A percentile compares a stretch with the other conserved stretches of the same genome.
Conservation (phyloP, 2,113 vertebrate species). For the Micromys minutus region DNA sequence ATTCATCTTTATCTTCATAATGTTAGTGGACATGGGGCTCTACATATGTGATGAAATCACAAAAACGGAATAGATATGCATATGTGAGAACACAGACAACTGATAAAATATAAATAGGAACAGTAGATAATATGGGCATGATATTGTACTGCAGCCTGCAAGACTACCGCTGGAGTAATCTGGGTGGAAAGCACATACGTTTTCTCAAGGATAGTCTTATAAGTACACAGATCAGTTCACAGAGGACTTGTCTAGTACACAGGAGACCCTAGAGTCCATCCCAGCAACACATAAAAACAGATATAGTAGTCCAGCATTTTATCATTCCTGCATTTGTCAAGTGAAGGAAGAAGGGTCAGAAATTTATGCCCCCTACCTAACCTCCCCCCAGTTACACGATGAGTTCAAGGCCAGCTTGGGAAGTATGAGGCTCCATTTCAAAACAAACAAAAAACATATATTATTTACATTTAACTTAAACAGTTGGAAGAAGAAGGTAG, state of each 20-base stretch:
- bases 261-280: background rate
- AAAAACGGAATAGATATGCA: background rate
- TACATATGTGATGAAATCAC: background rate
- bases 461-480: slow-evolving; percentile 16
- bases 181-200: background rate
- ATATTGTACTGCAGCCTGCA: background rate
- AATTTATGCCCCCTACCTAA: too few species aligned
- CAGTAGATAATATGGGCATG: background rate
- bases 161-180: background rate
- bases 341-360: background rate
- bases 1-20: background rate
- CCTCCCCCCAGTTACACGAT: background rate
- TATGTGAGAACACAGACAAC: background rate
- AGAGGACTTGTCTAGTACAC: too few species aligned
- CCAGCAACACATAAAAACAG: background rate
- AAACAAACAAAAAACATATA: background rate
- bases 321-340: background rate
- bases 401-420: background rate
- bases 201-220: background rate
- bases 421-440: background rate
- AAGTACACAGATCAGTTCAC: background rate
- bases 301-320: background rate
- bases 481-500: background rate
- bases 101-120: background rate
- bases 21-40: background rate